Evolutionary conservation across 2,113 vertebrate species (phyloP).

Genomic region (Recurvirostra avosetta): DNA sequence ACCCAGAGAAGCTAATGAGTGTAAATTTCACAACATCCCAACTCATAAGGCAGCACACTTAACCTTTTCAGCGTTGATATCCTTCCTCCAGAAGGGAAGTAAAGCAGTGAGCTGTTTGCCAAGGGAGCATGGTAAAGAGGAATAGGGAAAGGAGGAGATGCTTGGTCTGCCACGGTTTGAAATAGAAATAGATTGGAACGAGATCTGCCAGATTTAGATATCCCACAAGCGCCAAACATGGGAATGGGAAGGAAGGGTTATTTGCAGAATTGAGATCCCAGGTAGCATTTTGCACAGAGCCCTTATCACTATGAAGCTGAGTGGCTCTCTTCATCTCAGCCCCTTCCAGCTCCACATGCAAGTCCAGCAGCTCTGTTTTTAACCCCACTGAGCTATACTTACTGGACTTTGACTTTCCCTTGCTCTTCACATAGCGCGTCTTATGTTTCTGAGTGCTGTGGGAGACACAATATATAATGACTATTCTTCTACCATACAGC

Average conservation of each 20-base stretch:
- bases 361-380: not conserved
- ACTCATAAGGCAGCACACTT: conserved; percentile 6
- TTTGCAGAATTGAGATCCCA: not conserved
- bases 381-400: not conserved
- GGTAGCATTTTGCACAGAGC: not conserved
- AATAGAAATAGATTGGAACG: not conserved
- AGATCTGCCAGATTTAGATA: not conserved
- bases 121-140: not conserved
- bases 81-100: not conserved
- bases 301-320: not conserved
- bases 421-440: not conserved
- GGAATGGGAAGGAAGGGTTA: not conserved
- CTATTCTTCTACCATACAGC: not conserved
- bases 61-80: not conserved
- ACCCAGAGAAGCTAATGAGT: conserved; percentile 53
- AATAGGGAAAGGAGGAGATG: not conserved
- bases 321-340: not conserved
- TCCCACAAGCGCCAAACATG: not conserved
- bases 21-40: conserved; percentile 40
- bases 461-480: not conserved
- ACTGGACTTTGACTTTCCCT: not conserved
- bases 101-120: not conserved
- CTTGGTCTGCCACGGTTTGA: not conserved
- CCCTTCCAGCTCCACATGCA: not conserved
- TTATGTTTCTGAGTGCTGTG: not conserved